These are phyloP conservation scores for Heliconius eleuchia DNA, from an alignment of 1,140 invertebrate species.

Conservation along the genomic window DNA sequence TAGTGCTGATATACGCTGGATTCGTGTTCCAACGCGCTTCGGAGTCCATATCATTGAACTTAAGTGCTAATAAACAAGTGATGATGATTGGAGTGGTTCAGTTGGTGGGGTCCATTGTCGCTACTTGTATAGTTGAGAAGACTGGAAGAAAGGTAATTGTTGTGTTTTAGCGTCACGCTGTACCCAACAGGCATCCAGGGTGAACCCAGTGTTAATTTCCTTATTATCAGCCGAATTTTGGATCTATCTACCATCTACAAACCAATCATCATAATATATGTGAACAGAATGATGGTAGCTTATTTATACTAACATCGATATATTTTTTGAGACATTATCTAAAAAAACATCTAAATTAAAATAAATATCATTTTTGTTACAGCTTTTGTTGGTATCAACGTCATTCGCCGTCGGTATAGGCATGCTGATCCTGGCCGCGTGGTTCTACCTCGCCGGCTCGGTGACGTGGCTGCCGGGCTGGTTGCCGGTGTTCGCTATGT, in stretches of 20 bases:
- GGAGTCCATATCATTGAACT: constrained; percentile 55
- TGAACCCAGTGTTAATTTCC: no score
- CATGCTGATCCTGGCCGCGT: constrained; percentile 59
- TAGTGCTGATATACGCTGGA: constrained; percentile 81
- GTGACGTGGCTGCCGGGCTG: constrained; percentile 66
- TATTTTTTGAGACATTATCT: neutral
- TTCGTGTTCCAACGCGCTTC: constrained; percentile 68
- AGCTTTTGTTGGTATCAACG: constrained; percentile 65
- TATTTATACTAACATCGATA: neutral
- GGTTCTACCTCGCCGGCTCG: constrained; percentile 63
- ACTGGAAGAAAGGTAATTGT: constrained; percentile 74
- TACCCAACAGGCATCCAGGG: no score
- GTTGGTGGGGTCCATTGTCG: constrained; percentile 73
- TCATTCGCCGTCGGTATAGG: constrained; percentile 66
- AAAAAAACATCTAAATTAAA: neutral
- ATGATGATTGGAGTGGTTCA: constrained; percentile 80
- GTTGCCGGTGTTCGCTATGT: constrained; percentile 69
- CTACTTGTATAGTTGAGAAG: constrained; percentile 79
- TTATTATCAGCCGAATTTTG: no score
- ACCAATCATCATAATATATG: no score
- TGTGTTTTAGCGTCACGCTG: no score
- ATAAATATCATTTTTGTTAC: constrained; percentile 30
- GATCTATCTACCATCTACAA: no score
- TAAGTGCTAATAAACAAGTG: constrained; percentile 78
- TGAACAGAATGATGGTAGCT: no score